Evolutionary conservation across 2,113 vertebrate genomes (phyloP).

Genomic region (Arizona elegans): DNA sequence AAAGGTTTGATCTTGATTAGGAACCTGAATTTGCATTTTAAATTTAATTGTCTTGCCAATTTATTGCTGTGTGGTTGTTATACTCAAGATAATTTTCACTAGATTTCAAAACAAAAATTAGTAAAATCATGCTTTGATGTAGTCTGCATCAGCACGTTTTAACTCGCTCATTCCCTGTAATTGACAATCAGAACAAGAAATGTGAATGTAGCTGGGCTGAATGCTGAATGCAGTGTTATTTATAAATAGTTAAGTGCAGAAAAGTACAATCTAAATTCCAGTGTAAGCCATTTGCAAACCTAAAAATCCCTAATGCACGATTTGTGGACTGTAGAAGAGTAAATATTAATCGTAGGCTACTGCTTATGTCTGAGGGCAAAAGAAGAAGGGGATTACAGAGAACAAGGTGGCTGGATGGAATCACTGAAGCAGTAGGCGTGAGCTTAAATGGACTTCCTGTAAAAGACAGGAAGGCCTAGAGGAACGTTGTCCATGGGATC

Average conservation of each 20-base stretch:
- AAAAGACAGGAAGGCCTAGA: too few relatives aligned
- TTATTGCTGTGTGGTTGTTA: neutral
- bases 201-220: conserved; percentile 21
- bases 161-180: conserved; percentile 31
- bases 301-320: conserved; percentile 55
- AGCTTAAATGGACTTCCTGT: too few relatives aligned
- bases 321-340: conserved; percentile 56
- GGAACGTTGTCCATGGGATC: too few relatives aligned
- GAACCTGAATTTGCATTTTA: neutral
- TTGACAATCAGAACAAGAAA: conserved; percentile 35
- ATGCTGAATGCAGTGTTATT: conserved; percentile 45
- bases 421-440: too few relatives aligned
- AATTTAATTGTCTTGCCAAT: conserved; percentile 20
- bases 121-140: conserved; percentile 31
- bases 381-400: too few relatives aligned
- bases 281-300: conserved; percentile 43
- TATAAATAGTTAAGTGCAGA: conserved; percentile 57
- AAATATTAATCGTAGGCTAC: conserved; percentile 55
- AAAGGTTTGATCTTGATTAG: neutral
- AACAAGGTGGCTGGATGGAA: too few relatives aligned
- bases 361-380: conserved; percentile 36
- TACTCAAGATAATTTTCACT: conserved; percentile 15
- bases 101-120: conserved; percentile 31
- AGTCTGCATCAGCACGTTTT: conserved; percentile 18
- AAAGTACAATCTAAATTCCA: conserved; percentile 59